Conservation (phyloP, 2,888 invertebrate species). For the Drosophila falleni region DNA sequence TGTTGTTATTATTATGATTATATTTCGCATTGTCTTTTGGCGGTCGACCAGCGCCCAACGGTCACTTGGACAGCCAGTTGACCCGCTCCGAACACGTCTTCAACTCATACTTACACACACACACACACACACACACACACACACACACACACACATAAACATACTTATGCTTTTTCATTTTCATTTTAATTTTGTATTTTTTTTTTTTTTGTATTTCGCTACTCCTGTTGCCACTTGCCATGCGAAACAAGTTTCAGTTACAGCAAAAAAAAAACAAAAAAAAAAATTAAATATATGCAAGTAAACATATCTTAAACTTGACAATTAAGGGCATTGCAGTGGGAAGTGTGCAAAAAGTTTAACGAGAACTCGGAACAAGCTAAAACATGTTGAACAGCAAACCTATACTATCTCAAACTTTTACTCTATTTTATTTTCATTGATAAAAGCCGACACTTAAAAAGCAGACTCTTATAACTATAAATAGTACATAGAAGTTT, state of each 20-base stretch:
- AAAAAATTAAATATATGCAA: not conserved
- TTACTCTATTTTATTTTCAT: not conserved
- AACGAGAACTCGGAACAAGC: conserved; percentile 4
- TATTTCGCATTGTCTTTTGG: conserved; percentile 62
- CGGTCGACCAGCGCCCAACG: conserved; percentile 48
- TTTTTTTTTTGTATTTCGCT: not conserved
- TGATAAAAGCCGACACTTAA: not conserved
- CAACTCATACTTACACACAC: conserved; percentile 5
- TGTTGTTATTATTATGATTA: conserved; percentile 50
- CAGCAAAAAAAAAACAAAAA: conserved; percentile 10
- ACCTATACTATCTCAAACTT: not conserved
- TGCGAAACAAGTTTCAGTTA: conserved; percentile 50
- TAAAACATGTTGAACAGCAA: conserved; percentile 3
- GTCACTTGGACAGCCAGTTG: conserved; percentile 49
- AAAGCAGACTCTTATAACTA: no score
- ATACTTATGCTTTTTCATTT: conserved; percentile 20
- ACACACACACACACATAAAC: no score
- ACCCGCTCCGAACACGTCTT: conserved; percentile 48
- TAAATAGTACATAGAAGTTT: no score
- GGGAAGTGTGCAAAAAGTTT: conserved; percentile 12
- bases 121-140: no score
- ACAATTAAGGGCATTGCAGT: conserved; percentile 28
- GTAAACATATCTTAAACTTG: not conserved
- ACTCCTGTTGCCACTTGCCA: conserved; percentile 18
- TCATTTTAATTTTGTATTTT: conserved; percentile 51